Percentiles rank a stretch among this genome's conserved stretches.
phyloP scores from a whole-genome alignment of 1,140 invertebrate genomes.

The Ostrea denselamellosa region DNA sequence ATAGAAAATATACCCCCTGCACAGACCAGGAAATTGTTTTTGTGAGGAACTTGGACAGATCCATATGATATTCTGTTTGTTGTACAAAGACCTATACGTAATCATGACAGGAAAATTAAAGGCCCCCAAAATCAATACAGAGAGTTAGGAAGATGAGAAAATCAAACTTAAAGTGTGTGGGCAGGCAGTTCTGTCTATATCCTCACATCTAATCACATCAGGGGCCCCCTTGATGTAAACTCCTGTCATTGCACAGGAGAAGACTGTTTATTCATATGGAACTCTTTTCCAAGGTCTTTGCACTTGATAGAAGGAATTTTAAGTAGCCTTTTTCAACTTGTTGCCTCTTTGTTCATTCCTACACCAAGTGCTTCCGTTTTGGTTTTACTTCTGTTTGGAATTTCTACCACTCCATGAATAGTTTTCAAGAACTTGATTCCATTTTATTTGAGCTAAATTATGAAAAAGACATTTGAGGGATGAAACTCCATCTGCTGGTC shows the following conservation, averaged over 20 bases:
- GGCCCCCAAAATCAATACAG: slow-evolving; percentile 30
- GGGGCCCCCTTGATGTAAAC: slow-evolving; percentile 21
- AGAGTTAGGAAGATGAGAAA: slow-evolving; percentile 34
- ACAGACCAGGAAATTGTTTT: neutral
- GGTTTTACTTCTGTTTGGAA: neutral
- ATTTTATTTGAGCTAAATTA: neutral
- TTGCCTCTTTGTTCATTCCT: neutral
- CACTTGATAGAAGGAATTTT: slow-evolving; percentile 19
- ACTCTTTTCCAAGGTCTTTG: neutral
- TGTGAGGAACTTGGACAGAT: neutral
- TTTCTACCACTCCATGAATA: neutral
- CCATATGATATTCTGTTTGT: slow-evolving; percentile 31
- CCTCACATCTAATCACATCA: slow-evolving; percentile 19
- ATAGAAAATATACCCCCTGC: neutral
- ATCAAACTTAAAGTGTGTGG: slow-evolving; percentile 30
- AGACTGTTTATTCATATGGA: slow-evolving; percentile 5
- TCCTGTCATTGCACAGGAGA: neutral
- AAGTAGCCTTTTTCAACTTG: slow-evolving; percentile 11
- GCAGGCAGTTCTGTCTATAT: neutral
- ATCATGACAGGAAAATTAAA: neutral
- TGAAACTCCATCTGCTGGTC: no score
- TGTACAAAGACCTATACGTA: neutral
- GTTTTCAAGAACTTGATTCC: neutral
- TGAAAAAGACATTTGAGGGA: neutral
- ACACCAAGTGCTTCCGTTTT: neutral